These are phyloP conservation scores for Pterocles burchelli DNA, from an alignment of 2,113 vertebrate genomes.

Conservation along the genomic window DNA sequence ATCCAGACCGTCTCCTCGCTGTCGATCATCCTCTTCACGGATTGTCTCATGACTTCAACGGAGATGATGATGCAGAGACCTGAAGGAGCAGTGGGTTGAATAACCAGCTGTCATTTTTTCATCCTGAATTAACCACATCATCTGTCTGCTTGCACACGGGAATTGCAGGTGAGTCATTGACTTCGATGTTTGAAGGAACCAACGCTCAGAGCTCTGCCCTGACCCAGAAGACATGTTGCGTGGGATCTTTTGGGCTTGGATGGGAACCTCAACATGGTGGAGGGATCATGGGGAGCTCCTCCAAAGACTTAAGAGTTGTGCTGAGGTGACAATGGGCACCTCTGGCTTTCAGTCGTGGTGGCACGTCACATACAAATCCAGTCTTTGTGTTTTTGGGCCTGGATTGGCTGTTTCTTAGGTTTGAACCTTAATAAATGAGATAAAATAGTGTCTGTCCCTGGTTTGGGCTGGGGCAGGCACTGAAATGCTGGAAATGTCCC, in stretches of 20 bases:
- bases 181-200: not conserved
- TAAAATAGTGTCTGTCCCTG: not conserved
- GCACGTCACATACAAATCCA: not conserved
- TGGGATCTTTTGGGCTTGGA: not conserved
- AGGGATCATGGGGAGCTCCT: not conserved
- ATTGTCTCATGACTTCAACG: conserved; percentile 95
- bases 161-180: not conserved
- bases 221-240: not conserved
- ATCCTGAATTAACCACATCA: not conserved
- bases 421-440: not conserved
- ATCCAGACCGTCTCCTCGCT: conserved; percentile 93
- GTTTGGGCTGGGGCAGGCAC: not conserved
- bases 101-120: not conserved
- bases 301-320: not conserved
- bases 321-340: not conserved
- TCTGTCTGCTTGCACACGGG: not conserved
- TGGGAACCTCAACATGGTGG: not conserved
- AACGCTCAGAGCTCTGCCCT: not conserved
- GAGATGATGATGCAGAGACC: conserved; percentile 94
- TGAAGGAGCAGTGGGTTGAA: conserved; percentile 63
- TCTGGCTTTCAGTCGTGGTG: not conserved
- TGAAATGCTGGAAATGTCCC: not conserved
- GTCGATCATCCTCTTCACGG: conserved; percentile 94
- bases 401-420: not conserved
- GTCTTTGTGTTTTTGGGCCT: accelerated